These are phyloP conservation scores for Toxostoma redivivum DNA, from an alignment of 2,113 vertebrate genomes.

Conservation along the genomic window DNA sequence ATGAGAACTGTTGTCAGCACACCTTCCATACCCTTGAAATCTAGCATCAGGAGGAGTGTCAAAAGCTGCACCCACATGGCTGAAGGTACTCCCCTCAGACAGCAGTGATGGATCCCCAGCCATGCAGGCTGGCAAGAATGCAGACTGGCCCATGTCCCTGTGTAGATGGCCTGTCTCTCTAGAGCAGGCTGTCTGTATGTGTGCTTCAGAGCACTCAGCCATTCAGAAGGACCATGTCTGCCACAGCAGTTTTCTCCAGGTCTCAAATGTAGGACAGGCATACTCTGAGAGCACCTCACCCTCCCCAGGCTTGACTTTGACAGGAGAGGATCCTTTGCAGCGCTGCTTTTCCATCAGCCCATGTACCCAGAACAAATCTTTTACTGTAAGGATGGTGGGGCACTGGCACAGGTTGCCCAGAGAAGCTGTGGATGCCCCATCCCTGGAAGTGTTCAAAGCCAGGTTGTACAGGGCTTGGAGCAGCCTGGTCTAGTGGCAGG, in stretches of 20 bases:
- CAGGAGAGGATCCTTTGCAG: not conserved
- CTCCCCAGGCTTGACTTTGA: not conserved
- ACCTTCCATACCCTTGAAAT: not conserved
- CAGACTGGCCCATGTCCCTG: not conserved
- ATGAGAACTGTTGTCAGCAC: not conserved
- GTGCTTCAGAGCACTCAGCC: not conserved
- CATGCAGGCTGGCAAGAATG: no score
- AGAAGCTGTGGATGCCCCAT: not conserved
- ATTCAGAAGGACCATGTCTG: not conserved
- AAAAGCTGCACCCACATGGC: not conserved
- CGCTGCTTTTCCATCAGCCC: not conserved
- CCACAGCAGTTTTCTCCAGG: not conserved
- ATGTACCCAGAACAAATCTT: not conserved
- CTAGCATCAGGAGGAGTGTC: not conserved
- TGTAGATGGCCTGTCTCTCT: not conserved
- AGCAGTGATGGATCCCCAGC: not conserved
- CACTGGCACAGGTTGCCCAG: rapidly evolving
- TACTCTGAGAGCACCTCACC: not conserved
- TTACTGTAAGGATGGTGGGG: not conserved
- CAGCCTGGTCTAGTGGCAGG: not conserved
- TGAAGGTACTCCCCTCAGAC: not conserved
- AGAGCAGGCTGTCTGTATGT: rapidly evolving
- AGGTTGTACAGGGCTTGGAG: not conserved
- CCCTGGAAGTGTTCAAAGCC: not conserved
- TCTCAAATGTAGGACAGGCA: not conserved